Conservation (phyloP, 2,888 invertebrate species). For the Tinea trinotella region DNA sequence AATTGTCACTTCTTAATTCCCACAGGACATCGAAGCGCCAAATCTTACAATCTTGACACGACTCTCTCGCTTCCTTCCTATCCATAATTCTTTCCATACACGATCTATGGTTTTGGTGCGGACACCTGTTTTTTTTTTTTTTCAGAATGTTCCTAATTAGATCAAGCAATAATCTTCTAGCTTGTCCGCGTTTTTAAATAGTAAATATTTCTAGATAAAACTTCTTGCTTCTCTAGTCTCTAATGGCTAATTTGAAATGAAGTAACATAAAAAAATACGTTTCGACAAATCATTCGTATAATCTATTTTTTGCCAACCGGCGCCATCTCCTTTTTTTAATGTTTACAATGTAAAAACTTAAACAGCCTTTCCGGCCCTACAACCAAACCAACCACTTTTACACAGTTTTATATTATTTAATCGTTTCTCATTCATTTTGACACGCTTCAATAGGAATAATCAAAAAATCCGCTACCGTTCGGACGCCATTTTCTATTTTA, state of each 20-base stretch:
- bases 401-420: conserved; percentile 32
- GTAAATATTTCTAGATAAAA: not conserved
- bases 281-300: conserved; percentile 17
- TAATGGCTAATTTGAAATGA: not conserved
- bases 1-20: no score
- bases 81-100: no score
- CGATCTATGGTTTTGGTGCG: no score
- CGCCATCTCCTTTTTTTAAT: conserved; percentile 13
- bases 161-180: no score
- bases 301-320: conserved; percentile 12
- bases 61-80: no score
- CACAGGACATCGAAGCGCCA: no score
- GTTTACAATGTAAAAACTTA: conserved; percentile 11
- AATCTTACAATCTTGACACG: no score
- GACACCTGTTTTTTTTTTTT: no score
- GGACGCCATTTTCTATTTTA: conserved; percentile 22
- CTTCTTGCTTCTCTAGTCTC: not conserved
- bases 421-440: conserved; percentile 57
- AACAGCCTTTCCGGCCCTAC: conserved; percentile 5
- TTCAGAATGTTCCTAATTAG: no score
- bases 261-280: not conserved
- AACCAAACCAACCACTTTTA: conserved; percentile 1
- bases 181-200: no score
- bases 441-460: conserved; percentile 52
- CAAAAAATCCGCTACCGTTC: conserved; percentile 61